Conservation (phyloP, 2,113 vertebrate genomes). For the Halcyon malimbica region DNA sequence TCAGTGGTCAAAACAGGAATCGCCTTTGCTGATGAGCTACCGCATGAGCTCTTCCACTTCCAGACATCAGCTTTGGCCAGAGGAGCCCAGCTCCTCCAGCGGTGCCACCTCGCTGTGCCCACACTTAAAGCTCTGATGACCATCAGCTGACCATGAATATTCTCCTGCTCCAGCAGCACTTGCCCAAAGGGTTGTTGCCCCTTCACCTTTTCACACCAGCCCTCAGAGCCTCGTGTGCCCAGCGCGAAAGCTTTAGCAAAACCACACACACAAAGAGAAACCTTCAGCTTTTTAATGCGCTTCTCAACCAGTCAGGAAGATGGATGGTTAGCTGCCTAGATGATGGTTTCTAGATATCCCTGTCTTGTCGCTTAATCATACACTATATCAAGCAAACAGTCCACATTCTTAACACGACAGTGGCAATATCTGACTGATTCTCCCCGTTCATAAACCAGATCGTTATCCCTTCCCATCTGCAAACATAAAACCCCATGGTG, state of each 20-base stretch:
- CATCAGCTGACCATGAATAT: neutral
- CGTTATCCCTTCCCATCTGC: neutral
- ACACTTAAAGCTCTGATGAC: too few relatives aligned
- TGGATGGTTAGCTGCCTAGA: neutral
- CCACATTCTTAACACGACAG: neutral
- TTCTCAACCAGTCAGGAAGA: neutral
- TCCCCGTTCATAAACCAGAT: neutral
- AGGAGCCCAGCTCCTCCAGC: neutral
- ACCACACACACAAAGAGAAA: neutral
- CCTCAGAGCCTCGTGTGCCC: neutral
- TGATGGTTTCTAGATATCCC: conserved; percentile 8
- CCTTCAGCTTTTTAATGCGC: neutral
- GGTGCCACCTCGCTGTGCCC: rapidly evolving
- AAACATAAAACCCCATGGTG: neutral
- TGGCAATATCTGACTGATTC: neutral
- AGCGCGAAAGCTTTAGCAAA: neutral
- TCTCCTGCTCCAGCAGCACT: neutral
- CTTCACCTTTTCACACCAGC: neutral
- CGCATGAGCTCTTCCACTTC: neutral
- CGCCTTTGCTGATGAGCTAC: neutral
- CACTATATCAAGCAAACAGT: neutral
- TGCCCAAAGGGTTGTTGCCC: neutral
- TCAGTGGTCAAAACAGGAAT: neutral
- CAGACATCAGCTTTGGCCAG: neutral
- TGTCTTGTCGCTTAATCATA: neutral